A percentile compares a stretch with the other conserved stretches of the same genome.
phyloP scores from a whole-genome alignment of 2,113 vertebrate species.

The Mugil cephalus region DNA sequence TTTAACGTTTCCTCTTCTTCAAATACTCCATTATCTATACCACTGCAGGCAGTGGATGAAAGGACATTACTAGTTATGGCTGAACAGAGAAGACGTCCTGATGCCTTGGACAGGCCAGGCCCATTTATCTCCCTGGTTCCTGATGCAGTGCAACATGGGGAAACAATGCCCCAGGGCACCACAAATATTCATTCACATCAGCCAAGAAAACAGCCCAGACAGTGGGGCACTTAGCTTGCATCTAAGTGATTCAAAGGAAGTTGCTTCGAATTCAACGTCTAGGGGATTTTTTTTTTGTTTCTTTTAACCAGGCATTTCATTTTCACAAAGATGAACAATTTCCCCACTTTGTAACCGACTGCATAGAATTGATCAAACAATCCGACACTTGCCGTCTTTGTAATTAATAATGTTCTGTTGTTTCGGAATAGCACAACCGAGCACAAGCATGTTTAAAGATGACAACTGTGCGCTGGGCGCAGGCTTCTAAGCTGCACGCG shows the following conservation, averaged over 20 bases:
- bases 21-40: slow-evolving; percentile 66
- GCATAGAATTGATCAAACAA: slow-evolving; percentile 59
- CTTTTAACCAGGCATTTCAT: slow-evolving; percentile 8
- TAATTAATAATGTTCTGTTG: slow-evolving; percentile 47
- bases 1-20: slow-evolving; percentile 63
- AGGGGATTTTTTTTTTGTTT: slow-evolving; percentile 1
- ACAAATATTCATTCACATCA: slow-evolving; percentile 74
- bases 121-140: slow-evolving; percentile 75
- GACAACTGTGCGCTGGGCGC: too few relatives aligned
- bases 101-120: slow-evolving; percentile 69
- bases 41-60: slow-evolving; percentile 68
- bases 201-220: slow-evolving; percentile 56
- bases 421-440: slow-evolving; percentile 23
- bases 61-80: slow-evolving; percentile 75
- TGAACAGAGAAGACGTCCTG: slow-evolving; percentile 63
- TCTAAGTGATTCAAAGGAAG: slow-evolving; percentile 43
- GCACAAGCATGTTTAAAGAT: too few relatives aligned
- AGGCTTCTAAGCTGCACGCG: background rate
- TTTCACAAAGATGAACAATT: slow-evolving; percentile 50
- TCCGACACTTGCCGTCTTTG: slow-evolving; percentile 38
- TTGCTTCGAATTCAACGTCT: slow-evolving; percentile 40
- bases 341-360: slow-evolving; percentile 41
- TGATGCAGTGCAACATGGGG: slow-evolving; percentile 75
- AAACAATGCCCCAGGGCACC: slow-evolving; percentile 72
- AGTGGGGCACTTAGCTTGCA: slow-evolving; percentile 29